Percentiles rank a stretch among this genome's conserved stretches.
Evolutionary conservation across 2,113 vertebrate species (phyloP).

Genomic region (Neopipo cinnamomea): DNA sequence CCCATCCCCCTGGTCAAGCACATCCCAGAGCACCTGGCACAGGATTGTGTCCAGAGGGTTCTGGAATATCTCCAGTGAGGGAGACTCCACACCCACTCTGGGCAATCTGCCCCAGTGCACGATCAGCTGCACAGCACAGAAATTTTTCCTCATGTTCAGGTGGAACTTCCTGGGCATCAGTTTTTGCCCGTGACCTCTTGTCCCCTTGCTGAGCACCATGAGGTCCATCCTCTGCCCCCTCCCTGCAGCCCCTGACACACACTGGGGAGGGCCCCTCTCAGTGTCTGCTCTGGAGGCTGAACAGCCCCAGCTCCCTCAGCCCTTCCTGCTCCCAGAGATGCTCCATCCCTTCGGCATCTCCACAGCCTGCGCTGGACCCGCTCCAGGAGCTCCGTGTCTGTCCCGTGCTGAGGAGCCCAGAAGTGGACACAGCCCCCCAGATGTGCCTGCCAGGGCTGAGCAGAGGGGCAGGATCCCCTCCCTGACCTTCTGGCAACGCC

Average conservation of each 20-base stretch:
- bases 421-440: neutral
- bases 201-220: neutral
- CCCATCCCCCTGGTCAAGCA: neutral
- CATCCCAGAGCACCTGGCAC: neutral
- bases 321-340: neutral
- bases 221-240: neutral
- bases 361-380: fast-evolving
- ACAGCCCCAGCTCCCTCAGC: neutral
- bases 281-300: neutral
- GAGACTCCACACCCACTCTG: neutral
- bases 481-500: neutral
- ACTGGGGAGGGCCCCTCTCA: neutral
- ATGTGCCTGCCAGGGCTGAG: neutral
- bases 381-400: neutral
- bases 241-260: neutral
- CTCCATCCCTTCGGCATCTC: neutral
- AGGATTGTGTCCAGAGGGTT: fast-evolving
- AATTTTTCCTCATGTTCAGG: fast-evolving
- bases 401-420: neutral
- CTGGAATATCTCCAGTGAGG: neutral
- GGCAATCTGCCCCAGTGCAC: fast-evolving
- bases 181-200: neutral
- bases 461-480: neutral
- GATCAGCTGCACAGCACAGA: neutral
- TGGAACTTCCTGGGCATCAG: neutral